These are phyloP conservation scores for Actenoides lindsayi DNA, from an alignment of 2,113 vertebrate genomes.

Conservation along the genomic window DNA sequence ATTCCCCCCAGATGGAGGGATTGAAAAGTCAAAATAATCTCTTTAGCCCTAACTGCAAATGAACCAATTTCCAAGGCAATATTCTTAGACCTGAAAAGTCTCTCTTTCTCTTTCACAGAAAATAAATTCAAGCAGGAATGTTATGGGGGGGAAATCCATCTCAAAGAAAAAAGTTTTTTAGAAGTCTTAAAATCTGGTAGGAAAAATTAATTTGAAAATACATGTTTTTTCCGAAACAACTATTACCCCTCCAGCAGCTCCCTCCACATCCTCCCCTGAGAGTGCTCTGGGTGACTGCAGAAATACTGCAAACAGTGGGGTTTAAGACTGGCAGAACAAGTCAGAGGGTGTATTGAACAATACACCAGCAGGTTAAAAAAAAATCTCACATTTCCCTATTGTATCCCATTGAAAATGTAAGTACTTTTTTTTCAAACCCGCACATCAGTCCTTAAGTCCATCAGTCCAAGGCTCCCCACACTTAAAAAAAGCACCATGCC, in stretches of 20 bases:
- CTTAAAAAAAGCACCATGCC: not conserved
- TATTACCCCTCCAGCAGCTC: not conserved
- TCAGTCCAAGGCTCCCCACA: not conserved
- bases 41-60: constrained; percentile 29
- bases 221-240: not conserved
- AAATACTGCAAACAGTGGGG: not conserved
- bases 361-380: not conserved
- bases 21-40: constrained; percentile 30
- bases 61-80: constrained; percentile 46
- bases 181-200: not conserved
- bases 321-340: not conserved
- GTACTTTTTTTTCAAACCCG: not conserved
- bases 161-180: constrained; percentile 44
- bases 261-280: not conserved
- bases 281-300: not conserved
- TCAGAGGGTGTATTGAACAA: not conserved
- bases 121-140: constrained; percentile 23
- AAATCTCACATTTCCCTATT: not conserved
- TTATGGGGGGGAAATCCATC: not conserved
- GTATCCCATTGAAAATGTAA: not conserved
- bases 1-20: not conserved
- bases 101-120: not conserved
- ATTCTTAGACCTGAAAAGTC: constrained; percentile 12
- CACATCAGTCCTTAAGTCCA: not conserved
- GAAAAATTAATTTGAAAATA: constrained; percentile 15